Conservation (phyloP, 2,888 invertebrate species). For the Agriopis aurantiaria region DNA sequence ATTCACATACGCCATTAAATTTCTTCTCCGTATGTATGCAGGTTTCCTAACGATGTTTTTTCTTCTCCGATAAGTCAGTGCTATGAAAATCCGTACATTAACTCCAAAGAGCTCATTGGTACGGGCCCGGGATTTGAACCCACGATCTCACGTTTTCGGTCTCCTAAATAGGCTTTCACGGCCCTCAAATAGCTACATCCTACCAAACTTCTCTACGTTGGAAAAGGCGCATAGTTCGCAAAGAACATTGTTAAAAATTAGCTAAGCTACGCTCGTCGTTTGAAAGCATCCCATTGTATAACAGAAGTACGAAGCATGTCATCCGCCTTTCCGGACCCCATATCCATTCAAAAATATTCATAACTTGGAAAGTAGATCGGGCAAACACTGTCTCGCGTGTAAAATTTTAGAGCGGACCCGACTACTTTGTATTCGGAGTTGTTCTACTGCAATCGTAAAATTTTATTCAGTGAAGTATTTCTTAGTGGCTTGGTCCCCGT, state of each 20-base stretch:
- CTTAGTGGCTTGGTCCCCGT: constrained; percentile 40
- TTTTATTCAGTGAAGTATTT: constrained; percentile 40
- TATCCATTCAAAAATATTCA: constrained; percentile 45
- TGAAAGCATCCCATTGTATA: constrained; percentile 9
- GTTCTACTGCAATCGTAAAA: constrained; percentile 46
- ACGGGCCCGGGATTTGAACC: no score
- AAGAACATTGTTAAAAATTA: constrained; percentile 11
- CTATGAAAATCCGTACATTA: no score
- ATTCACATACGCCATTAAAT: no score
- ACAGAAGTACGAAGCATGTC: constrained; percentile 17
- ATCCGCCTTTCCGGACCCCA: constrained; percentile 15
- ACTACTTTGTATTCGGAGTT: constrained; percentile 40
- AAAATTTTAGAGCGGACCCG: constrained; percentile 35
- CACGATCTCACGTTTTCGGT: no score
- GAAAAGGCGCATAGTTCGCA: background rate
- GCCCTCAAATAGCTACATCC: background rate
- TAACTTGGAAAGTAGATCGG: constrained; percentile 35
- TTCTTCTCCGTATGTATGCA: no score
- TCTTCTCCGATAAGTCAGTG: no score
- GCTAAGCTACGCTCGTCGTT: background rate
- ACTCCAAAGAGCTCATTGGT: no score
- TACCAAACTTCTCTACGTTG: background rate
- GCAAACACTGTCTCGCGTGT: constrained; percentile 35
- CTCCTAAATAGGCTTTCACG: no score
- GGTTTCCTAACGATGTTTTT: no score